A percentile compares a stretch with the other conserved stretches of the same genome.
Conservation (phyloP, 2,113 vertebrate genomes). For the Chaetops frenatus region DNA sequence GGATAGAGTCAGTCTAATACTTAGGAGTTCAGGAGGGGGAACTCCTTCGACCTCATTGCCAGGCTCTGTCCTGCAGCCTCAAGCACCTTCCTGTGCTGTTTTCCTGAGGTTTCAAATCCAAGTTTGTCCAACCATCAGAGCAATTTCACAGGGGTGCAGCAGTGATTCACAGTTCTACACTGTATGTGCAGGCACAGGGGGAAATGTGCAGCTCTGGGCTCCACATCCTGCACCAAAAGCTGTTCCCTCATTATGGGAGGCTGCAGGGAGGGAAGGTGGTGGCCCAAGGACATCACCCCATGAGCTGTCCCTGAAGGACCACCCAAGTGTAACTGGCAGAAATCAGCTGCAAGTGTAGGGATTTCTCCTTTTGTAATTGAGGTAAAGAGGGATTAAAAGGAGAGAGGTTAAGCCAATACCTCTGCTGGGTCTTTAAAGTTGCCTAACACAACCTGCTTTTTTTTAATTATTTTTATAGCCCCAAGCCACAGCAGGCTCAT, state of each 20-base stretch:
- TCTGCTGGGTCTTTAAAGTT: not conserved
- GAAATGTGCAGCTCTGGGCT: not conserved
- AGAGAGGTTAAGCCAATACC: not conserved
- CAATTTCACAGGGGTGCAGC: not conserved
- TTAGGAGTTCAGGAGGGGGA: not conserved
- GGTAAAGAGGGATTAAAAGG: not conserved
- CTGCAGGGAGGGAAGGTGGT: not conserved
- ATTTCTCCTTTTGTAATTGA: not conserved
- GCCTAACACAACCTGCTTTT: not conserved
- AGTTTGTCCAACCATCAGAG: too few species aligned
- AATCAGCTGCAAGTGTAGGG: not conserved
- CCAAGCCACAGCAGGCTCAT: not conserved
- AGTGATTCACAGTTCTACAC: not conserved
- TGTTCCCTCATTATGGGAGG: fast-evolving
- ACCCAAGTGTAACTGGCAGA: not conserved
- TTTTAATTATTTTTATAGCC: not conserved
- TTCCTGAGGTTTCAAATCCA: not conserved
- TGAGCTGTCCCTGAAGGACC: not conserved
- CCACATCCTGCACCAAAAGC: not conserved
- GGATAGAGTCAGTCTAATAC: not conserved
- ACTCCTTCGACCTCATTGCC: fast-evolving
- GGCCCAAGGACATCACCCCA: not conserved
- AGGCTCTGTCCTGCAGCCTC: not conserved
- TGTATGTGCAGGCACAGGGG: fast-evolving
- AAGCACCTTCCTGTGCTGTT: not conserved